Base-by-base conservation (phyloP, 1,140 invertebrate genomes). In the Dryas iulia region DNA sequence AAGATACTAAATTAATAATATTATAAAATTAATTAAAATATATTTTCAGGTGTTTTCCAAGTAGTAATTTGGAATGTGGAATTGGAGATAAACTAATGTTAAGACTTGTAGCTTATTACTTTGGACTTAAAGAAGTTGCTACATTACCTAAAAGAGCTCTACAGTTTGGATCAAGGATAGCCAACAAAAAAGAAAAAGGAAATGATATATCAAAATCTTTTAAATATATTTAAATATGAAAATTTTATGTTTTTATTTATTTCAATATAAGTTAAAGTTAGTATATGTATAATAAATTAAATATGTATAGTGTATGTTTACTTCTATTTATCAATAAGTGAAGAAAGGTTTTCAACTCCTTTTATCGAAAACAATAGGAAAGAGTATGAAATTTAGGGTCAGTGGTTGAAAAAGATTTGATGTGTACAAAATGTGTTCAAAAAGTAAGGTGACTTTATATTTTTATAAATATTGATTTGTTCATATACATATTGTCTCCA, bases 121-220 rank as follows among this genome's bases (percentile, higher is more conserved):
- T 98, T 21, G 96, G 97, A 8, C 87, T 97, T 3, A 85, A 81
- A 69, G 87, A 93, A 54, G 94, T 95, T 18, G 94, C 96, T 0
- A 83, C 86, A 54, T 93, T 97, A 54, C 96, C 96, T 52, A 99
- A 99, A 90, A 87, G 97, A 90, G 98, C 98, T 12, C 95, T 99
- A 58, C 98, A 99, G 88, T 99, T 99, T 94, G 98, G 98, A n/a
- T 98, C 98, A 0, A 94, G 97, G 82, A 98, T 99, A 77, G 98
- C 98, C 3, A 97, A 99, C 88, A 94, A 94, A 39, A 98, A 97
- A 88, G 96, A 98, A 92, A 98, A 97, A 88, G 98, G 96, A 18
- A 94, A 94, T 73, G 95, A 98, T 84, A 76, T 95, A 56, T 97
- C 96, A 52, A 80, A 88, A 72, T 84, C 90, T 71, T 91, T 88